A percentile compares a stretch with the other conserved stretches of the same genome.
These are phyloP conservation scores for Esox niger DNA, from an alignment of 2,113 vertebrate species.

Conservation along the genomic window DNA sequence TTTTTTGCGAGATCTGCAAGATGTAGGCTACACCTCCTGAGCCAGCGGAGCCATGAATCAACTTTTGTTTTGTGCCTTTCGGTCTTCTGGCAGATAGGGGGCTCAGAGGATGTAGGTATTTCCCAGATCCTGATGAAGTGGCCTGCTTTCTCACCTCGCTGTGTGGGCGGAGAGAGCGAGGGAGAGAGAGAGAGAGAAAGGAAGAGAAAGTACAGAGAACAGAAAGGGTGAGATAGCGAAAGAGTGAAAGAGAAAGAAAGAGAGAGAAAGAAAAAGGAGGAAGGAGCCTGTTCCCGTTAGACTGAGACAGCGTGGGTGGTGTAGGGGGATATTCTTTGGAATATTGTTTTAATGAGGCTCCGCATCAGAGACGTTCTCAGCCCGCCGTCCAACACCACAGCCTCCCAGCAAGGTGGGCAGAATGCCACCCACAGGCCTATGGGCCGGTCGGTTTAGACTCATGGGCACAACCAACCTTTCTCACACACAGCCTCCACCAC, in stretches of 20 bases:
- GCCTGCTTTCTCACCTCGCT: slow-evolving; percentile 19
- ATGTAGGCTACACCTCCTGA: slow-evolving; percentile 21
- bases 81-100: neutral
- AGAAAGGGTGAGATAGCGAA: neutral
- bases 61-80: slow-evolving; percentile 5
- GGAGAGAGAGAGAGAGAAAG: neutral
- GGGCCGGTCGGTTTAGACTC: neutral
- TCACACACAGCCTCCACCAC: slow-evolving; percentile 3
- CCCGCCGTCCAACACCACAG: slow-evolving; percentile 37
- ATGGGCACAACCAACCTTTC: neutral
- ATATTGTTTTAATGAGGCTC: slow-evolving; percentile 60
- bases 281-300: neutral
- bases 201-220: too few relatives aligned
- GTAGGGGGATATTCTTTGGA: slow-evolving; percentile 35
- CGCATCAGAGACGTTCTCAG: slow-evolving; percentile 30
- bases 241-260: neutral
- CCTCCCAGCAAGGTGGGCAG: slow-evolving; percentile 26
- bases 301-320: slow-evolving; percentile 1
- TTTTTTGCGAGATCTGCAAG: slow-evolving; percentile 25
- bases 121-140: slow-evolving; percentile 19
- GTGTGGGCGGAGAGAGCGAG: neutral
- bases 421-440: slow-evolving; percentile 49
- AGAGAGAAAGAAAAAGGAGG: neutral
- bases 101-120: slow-evolving; percentile 7
- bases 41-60: neutral